These are phyloP conservation scores for Thumatha senex DNA, from an alignment of 2,888 invertebrate species.

Conservation along the genomic window DNA sequence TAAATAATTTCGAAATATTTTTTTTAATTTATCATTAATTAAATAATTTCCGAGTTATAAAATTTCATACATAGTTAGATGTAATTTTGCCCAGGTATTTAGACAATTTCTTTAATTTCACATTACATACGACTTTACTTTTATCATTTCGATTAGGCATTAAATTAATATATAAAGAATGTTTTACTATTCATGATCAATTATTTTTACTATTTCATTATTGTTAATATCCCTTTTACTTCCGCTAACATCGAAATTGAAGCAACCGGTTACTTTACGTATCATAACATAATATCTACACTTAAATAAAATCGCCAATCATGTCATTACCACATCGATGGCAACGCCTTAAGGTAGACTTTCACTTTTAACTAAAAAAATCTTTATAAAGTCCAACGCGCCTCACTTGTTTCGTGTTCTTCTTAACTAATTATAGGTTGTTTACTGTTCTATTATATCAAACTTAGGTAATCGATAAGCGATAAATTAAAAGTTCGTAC, in stretches of 20 bases:
- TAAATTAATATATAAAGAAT: too few species aligned
- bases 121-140: too few species aligned
- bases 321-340: slow-evolving; percentile 47
- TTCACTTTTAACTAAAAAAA: slow-evolving; percentile 34
- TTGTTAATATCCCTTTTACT: slow-evolving; percentile 28
- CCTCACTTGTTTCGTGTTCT: slow-evolving; percentile 7
- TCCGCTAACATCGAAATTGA: slow-evolving; percentile 22
- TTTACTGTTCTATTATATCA: too few species aligned
- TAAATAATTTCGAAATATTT: too few species aligned
- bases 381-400: slow-evolving; percentile 21
- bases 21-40: too few species aligned
- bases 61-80: too few species aligned
- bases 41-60: too few species aligned
- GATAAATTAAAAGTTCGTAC: too few species aligned
- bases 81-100: too few species aligned
- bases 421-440: slow-evolving; percentile 7
- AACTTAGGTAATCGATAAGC: too few species aligned
- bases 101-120: too few species aligned
- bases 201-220: slow-evolving; percentile 4
- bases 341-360: slow-evolving; percentile 29
- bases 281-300: slow-evolving; percentile 53
- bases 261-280: slow-evolving; percentile 62
- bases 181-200: not conserved
- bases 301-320: slow-evolving; percentile 53
- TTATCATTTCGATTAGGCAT: too few species aligned